Conservation (phyloP, 2,797 vertebrate species). For the Chelmon rostratus region DNA sequence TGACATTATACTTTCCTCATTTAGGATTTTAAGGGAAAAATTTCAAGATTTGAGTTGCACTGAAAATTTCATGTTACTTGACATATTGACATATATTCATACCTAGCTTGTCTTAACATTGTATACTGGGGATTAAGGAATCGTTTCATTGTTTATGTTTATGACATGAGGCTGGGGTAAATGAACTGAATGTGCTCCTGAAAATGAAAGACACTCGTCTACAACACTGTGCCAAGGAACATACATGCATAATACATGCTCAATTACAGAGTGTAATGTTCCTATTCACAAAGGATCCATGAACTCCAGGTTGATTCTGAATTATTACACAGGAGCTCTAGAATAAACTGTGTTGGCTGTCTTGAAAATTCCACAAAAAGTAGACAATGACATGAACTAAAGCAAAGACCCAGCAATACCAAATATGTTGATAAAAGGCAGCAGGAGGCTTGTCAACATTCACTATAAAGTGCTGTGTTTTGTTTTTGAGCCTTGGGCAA, state of each 20-base stretch:
- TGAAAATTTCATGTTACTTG: background rate
- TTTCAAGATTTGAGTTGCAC: background rate
- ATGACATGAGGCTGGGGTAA: background rate
- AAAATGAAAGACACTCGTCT: background rate
- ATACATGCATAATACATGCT: background rate
- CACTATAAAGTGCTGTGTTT: constrained; percentile 10
- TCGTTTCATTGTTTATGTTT: background rate
- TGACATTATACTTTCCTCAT: background rate
- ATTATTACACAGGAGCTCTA: background rate
- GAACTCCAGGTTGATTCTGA: background rate
- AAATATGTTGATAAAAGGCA: constrained; percentile 4
- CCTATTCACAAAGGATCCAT: constrained; percentile 7
- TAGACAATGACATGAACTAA: background rate
- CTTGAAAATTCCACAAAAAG: background rate
- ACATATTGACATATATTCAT: background rate
- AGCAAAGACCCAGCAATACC: background rate
- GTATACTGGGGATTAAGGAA: background rate
- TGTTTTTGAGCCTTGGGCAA: constrained; percentile 29
- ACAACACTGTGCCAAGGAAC: background rate
- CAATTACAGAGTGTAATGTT: background rate
- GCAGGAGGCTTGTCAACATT: constrained; percentile 11
- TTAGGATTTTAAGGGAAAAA: background rate
- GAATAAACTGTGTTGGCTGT: background rate
- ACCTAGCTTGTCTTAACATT: background rate
- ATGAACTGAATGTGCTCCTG: background rate